Conservation (phyloP, 2,888 invertebrate species). For the Fragum sueziense region DNA sequence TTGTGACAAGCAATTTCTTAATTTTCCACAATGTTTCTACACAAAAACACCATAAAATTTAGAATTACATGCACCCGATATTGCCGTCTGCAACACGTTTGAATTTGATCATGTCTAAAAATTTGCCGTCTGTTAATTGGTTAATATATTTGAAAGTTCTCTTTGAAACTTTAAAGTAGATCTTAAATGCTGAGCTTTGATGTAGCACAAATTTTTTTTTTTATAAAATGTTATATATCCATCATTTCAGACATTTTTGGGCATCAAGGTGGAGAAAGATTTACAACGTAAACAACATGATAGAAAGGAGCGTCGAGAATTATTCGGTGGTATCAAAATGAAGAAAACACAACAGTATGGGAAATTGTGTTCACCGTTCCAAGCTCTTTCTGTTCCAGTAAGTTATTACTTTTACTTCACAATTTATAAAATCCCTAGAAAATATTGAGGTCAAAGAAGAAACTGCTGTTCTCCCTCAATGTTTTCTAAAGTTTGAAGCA, state of each 20-base stretch:
- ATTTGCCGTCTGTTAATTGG: too few relatives aligned
- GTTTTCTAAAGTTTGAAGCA: background rate
- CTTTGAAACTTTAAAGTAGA: too few relatives aligned
- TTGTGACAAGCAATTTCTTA: background rate
- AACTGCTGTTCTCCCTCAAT: background rate
- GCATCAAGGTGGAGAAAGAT: slow-evolving; percentile 74
- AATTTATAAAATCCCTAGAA: background rate
- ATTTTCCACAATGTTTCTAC: background rate
- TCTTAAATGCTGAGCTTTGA: too few relatives aligned
- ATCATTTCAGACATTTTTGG: slow-evolving; percentile 74
- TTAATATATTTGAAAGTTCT: too few relatives aligned
- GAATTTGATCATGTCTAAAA: too few relatives aligned
- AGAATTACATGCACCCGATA: too few relatives aligned
- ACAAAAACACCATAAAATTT: too few relatives aligned
- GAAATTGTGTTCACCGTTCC: slow-evolving; percentile 78
- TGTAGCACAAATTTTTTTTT: too few relatives aligned
- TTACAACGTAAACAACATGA: slow-evolving; percentile 73
- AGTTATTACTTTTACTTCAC: background rate
- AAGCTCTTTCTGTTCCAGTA: slow-evolving; percentile 69
- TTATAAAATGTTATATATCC: too few relatives aligned
- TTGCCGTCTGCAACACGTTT: too few relatives aligned
- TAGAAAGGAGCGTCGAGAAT: slow-evolving; percentile 70
- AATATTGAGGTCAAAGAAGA: background rate
- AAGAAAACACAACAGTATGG: slow-evolving; percentile 75
- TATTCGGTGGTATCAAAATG: slow-evolving; percentile 72